These are phyloP conservation scores for Caranx melampygus DNA, from an alignment of 2,113 vertebrate genomes.

Conservation along the genomic window DNA sequence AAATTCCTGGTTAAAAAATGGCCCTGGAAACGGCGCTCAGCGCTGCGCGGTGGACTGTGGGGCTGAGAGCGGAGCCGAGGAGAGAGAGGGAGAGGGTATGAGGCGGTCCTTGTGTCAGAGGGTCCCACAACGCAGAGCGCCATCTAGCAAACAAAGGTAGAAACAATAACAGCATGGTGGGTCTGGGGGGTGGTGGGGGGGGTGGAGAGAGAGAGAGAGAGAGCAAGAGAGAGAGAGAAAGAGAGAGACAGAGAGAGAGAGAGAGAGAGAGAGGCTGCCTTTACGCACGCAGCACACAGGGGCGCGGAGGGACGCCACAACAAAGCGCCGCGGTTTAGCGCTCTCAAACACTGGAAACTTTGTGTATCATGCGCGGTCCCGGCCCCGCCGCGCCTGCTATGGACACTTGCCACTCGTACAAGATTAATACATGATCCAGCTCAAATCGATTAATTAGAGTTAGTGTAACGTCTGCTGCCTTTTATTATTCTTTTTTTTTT, in stretches of 20 bases:
- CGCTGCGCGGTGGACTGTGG: conserved; percentile 51
- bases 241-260: conserved; percentile 39
- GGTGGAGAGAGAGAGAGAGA: conserved; percentile 33
- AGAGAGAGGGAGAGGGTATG: conserved; percentile 51
- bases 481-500: background rate
- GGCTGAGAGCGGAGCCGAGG: conserved; percentile 46
- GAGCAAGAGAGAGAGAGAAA: conserved; percentile 21
- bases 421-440: conserved; percentile 11
- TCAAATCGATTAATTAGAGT: conserved; percentile 8
- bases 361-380: background rate
- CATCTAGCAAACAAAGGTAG: conserved; percentile 93
- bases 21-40: conserved; percentile 39
- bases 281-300: conserved; percentile 56
- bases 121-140: conserved; percentile 92
- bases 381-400: background rate
- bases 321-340: conserved; percentile 55
- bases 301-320: conserved; percentile 63
- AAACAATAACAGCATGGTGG: conserved; percentile 84
- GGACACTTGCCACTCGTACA: background rate
- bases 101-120: conserved; percentile 76
- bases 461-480: conserved; percentile 6
- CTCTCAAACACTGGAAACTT: conserved; percentile 51
- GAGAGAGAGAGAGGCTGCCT: conserved; percentile 51
- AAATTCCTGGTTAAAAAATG: conserved; percentile 50
- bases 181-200: conserved; percentile 42